A percentile compares a stretch with the other conserved stretches of the same genome.
Evolutionary conservation across 2,113 vertebrate genomes (phyloP).

Genomic region (Cryptomyrus ogoouensis): DNA sequence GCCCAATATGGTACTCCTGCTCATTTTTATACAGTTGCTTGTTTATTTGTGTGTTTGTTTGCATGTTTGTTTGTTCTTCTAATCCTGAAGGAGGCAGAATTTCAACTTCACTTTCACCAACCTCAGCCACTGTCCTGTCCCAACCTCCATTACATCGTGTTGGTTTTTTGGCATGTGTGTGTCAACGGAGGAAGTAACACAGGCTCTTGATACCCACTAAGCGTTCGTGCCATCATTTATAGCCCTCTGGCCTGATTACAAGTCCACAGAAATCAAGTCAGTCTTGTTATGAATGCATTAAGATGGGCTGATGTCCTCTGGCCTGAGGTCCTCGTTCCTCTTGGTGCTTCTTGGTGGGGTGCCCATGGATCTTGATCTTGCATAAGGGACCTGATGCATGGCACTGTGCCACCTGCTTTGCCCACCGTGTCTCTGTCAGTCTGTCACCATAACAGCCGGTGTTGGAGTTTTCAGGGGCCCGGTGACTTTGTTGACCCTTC

Average conservation of each 20-base stretch:
- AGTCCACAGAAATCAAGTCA: neutral
- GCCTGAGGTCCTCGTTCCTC: neutral
- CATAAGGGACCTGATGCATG: neutral
- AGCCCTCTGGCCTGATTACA: neutral
- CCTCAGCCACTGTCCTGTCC: neutral
- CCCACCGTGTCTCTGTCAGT: neutral
- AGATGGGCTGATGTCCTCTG: neutral
- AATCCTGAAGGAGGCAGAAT: neutral
- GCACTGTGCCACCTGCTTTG: neutral
- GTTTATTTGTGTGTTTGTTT: neutral
- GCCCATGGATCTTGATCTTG: neutral
- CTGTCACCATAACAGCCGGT: slow-evolving; percentile 16
- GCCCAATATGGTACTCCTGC: neutral
- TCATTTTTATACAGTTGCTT: neutral
- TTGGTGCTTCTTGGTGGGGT: neutral
- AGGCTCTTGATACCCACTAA: neutral
- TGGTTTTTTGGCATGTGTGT: neutral
- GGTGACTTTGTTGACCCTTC: neutral
- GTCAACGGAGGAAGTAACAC: neutral
- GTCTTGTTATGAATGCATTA: neutral
- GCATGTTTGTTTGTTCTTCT: neutral
- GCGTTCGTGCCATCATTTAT: neutral
- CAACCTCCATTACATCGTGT: neutral
- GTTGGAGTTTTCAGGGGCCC: neutral
- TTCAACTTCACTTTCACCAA: neutral